Conservation (phyloP, 2,888 invertebrate species). For the Zootermopsis nevadensis region DNA sequence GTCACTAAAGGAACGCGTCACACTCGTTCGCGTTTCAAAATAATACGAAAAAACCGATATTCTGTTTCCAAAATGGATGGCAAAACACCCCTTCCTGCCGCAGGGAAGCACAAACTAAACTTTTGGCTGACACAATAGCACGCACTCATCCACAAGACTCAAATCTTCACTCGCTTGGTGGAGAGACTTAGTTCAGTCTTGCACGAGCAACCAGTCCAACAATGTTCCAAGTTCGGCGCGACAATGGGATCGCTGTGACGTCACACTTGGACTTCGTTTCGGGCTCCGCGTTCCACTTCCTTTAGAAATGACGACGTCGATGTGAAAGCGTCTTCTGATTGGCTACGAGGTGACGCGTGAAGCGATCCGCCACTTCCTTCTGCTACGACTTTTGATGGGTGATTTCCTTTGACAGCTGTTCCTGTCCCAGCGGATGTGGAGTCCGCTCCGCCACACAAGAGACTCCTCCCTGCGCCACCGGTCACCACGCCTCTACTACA, state of each 20-base stretch:
- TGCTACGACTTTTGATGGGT: not conserved
- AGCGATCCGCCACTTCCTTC: constrained; percentile 57
- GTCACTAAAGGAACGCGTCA: no score
- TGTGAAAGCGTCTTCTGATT: constrained; percentile 6
- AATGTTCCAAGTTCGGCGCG: not conserved
- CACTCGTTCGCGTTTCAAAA: no score
- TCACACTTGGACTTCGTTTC: constrained; percentile 73
- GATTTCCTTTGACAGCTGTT: constrained; percentile 6
- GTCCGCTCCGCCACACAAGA: constrained; percentile 62
- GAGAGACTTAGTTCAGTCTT: not conserved
- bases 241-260: constrained; percentile 64
- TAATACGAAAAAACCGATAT: no score
- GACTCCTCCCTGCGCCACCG: constrained; percentile 60
- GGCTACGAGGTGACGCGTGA: constrained; percentile 59
- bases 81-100: no score
- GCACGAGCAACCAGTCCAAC: not conserved
- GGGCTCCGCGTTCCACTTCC: constrained; percentile 58
- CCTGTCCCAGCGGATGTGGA: constrained; percentile 52
- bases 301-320: constrained; percentile 47
- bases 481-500: not conserved
- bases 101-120: no score
- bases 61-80: no score
- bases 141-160: not conserved
- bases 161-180: not conserved
- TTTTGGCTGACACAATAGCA: no score